These are phyloP conservation scores for Sitta europaea DNA, from an alignment of 2,113 vertebrate species.

Conservation along the genomic window DNA sequence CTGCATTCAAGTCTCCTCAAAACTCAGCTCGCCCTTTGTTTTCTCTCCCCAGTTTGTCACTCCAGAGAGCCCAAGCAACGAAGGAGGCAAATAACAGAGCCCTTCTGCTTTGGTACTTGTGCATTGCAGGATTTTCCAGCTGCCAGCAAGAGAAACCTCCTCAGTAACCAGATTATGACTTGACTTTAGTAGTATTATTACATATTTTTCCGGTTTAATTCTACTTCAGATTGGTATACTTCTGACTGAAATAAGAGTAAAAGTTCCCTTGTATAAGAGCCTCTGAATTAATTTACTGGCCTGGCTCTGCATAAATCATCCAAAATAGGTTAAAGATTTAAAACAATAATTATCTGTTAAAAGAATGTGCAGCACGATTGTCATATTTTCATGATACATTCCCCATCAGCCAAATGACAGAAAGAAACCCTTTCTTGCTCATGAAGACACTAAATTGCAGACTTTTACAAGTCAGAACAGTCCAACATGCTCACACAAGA, in stretches of 20 bases:
- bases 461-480: not conserved
- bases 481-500: not conserved
- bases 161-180: not conserved
- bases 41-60: not conserved
- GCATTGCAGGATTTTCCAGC: not conserved
- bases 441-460: not conserved
- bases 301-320: not conserved
- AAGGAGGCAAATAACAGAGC: not conserved
- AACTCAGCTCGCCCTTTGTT: not conserved
- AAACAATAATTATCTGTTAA: not conserved
- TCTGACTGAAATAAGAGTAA: not conserved
- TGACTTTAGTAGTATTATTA: not conserved
- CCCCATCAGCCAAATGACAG: not conserved
- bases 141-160: not conserved
- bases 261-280: not conserved
- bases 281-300: not conserved
- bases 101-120: not conserved
- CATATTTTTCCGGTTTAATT: not conserved
- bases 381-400: not conserved
- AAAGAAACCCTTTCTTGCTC: not conserved
- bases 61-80: not conserved
- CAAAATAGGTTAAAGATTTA: not conserved
- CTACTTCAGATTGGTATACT: not conserved
- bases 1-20: not conserved
- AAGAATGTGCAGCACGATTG: not conserved